Evolutionary conservation across 2,888 invertebrate genomes (phyloP), one percentile per base, ranked within the genome.

Genomic region (Craniophora ligustri): DNA sequence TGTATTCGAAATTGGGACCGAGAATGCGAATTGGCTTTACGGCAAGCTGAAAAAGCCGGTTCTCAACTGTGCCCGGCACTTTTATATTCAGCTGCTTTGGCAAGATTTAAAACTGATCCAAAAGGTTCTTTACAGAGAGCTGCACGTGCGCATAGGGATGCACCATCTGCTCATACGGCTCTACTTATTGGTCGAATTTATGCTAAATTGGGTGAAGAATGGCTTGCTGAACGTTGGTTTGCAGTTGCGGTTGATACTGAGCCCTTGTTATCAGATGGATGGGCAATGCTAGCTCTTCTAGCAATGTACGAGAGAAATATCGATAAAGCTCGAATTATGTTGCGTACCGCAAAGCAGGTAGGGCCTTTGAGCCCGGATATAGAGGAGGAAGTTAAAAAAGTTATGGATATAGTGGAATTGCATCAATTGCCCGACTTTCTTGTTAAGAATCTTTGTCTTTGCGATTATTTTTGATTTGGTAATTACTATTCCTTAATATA

Each of bases 221-320:
- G 57, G 16, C 70, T 85, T 42, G 88, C 92, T 7, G 86, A 89
- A 56, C 85, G 89, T 7, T 93, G 93, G 93, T 83, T 84, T 4
- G 79, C 90, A 0, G 85, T 69, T 30, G 88, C 92, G 30, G 90
- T 92, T 0, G 88, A 88, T 47, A 50, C 75, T 15, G 93, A 92
- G 58, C 91, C 92, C 1, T 67, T 84, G 18, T 70, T 92, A 19
- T 81, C 92, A 3, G 91, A 93, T 68, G 93, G 86, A 0, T 93
- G 93, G 93, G 91, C 89, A 2, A 73, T 89, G 58, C 64, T 93
- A 58, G 84, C 87, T n/a, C 39, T 89, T 13, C 63, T 91, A 28
- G 89, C 89, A 6, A 84, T 91, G 79, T 72, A 81, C 35, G 81
- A 86, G 28, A 80, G 76, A 36, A 75, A 88, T 16, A 14, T 86